Percentiles rank a stretch among this genome's conserved stretches.
These are phyloP conservation scores for Loris lydekkerianus DNA, from an alignment of 2,797 vertebrate genomes.

Conservation along the genomic window DNA sequence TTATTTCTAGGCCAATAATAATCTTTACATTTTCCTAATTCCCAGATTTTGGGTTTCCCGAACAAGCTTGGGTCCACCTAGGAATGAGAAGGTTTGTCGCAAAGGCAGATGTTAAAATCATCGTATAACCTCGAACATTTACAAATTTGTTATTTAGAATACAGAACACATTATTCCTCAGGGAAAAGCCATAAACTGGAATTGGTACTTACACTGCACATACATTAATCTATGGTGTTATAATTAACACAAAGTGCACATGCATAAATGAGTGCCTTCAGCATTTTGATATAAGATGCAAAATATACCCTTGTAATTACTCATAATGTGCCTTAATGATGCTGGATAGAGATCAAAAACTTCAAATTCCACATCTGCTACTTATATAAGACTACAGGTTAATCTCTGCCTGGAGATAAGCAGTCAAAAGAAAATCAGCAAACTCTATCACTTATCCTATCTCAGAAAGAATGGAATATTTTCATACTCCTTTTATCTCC, in stretches of 20 bases:
- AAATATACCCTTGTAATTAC: conserved; percentile 82
- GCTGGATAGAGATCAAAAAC: conserved; percentile 79
- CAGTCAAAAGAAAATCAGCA: conserved; percentile 41
- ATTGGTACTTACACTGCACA: conserved; percentile 60
- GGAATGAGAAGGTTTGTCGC: background rate
- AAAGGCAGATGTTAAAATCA: conserved; percentile 38
- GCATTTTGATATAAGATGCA: conserved; percentile 81
- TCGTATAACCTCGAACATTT: conserved; percentile 17
- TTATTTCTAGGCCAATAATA: conserved; percentile 42
- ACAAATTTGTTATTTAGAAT: conserved; percentile 65
- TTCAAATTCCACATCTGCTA: conserved; percentile 69
- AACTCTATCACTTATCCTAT: conserved; percentile 70
- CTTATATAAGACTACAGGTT: background rate
- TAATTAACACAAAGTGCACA: conserved; percentile 64
- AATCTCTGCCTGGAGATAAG: conserved; percentile 44
- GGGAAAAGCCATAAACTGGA: conserved; percentile 77
- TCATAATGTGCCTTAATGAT: conserved; percentile 73
- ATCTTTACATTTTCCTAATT: conserved; percentile 21
- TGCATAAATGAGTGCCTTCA: conserved; percentile 65
- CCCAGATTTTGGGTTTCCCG: conserved; percentile 4
- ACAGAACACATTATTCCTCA: conserved; percentile 63
- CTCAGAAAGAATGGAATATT: background rate
- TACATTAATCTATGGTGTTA: conserved; percentile 64
- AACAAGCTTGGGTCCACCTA: background rate
- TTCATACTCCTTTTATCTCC: background rate